These are phyloP conservation scores for Piprites chloris DNA, from an alignment of 2,113 vertebrate genomes.

Conservation along the genomic window DNA sequence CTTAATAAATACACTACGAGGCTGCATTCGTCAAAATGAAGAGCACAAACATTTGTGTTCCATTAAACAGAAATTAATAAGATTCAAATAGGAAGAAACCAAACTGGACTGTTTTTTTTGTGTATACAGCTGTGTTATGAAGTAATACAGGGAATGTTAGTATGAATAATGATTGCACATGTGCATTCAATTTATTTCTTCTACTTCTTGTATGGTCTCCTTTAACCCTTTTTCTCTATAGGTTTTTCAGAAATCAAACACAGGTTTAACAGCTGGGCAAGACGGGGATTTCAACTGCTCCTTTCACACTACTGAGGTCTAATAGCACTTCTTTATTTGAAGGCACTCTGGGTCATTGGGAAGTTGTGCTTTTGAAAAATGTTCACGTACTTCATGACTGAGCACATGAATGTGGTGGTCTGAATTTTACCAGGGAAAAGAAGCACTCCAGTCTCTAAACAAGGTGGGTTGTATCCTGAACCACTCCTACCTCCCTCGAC, in stretches of 20 bases:
- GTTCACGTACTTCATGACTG: conserved; percentile 24
- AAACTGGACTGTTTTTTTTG: conserved; percentile 41
- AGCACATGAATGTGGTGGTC: background rate
- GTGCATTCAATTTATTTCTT: conserved; percentile 74
- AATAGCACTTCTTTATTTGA: conserved; percentile 39
- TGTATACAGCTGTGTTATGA: conserved; percentile 78
- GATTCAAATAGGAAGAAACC: conserved; percentile 66
- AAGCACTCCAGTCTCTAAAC: background rate
- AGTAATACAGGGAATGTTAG: conserved; percentile 64
- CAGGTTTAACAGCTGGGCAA: conserved; percentile 60
- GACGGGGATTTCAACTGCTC: conserved; percentile 25
- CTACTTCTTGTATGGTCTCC: conserved; percentile 60
- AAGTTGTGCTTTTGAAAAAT: conserved; percentile 54
- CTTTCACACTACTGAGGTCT: background rate
- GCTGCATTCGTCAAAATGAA: conserved; percentile 54
- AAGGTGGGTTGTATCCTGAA: accelerated
- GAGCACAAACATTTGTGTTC: conserved; percentile 70
- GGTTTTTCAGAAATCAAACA: conserved; percentile 67
- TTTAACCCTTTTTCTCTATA: conserved; percentile 61
- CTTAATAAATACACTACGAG: conserved; percentile 50
- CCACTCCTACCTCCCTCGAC: background rate
- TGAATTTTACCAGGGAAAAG: conserved; percentile 4
- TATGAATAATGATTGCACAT: conserved; percentile 74
- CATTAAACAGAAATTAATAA: conserved; percentile 75
- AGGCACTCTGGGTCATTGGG: conserved; percentile 26